Conservation (phyloP, 2,113 vertebrate genomes). For the Oxyura jamaicensis region DNA sequence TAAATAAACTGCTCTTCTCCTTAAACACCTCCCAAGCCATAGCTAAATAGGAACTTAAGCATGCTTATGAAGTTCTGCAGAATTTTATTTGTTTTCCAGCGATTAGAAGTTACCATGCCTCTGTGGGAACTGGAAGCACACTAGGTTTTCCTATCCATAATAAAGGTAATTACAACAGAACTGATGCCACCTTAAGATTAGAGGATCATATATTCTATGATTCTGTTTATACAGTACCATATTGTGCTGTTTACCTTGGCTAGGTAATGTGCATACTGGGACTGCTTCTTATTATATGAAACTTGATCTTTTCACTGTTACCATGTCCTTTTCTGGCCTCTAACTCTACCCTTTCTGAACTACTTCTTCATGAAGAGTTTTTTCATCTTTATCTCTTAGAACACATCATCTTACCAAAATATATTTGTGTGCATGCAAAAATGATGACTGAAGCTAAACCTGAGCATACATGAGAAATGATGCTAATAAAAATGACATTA, state of each 20-base stretch:
- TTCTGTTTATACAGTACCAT: constrained; percentile 32
- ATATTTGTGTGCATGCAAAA: not conserved
- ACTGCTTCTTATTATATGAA: not conserved
- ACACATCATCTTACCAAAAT: not conserved
- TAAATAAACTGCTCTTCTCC: not conserved
- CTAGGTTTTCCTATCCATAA: not conserved
- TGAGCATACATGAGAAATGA: not conserved
- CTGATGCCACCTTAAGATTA: not conserved
- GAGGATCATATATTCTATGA: not conserved
- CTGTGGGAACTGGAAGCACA: not conserved
- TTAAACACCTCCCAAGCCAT: constrained; percentile 31
- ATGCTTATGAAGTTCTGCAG: not conserved
- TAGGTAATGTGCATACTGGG: not conserved
- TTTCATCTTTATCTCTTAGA: not conserved
- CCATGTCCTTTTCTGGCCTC: not conserved
- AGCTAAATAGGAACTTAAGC: not conserved
- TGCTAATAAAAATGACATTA: not conserved
- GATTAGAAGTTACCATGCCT: not conserved
- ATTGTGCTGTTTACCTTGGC: constrained; percentile 30
- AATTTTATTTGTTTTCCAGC: not conserved
- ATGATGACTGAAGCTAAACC: not conserved
- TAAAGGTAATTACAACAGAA: not conserved
- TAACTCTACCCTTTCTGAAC: not conserved
- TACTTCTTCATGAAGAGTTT: not conserved
- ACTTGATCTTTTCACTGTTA: not conserved